Conservation (phyloP, 2,113 vertebrate genomes). For the Solea solea region DNA sequence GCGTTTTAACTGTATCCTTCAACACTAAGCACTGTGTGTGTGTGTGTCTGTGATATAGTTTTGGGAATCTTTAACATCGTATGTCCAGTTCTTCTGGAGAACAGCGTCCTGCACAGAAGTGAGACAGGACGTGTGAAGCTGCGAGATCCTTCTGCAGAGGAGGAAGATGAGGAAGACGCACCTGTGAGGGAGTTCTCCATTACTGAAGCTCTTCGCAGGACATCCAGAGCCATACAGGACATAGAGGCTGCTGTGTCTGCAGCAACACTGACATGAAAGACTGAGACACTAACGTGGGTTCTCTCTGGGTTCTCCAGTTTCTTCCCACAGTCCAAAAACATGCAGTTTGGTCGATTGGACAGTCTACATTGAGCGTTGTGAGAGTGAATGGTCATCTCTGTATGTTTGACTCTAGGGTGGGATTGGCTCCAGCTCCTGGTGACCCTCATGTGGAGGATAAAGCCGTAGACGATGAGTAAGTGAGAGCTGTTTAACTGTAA, state of each 20-base stretch:
- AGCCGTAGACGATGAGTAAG: too few relatives aligned
- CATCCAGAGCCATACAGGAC: conserved; percentile 73
- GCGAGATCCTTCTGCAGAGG: conserved; percentile 5
- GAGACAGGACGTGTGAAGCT: conserved; percentile 4
- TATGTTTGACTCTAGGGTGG: too few relatives aligned
- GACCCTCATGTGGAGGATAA: too few relatives aligned
- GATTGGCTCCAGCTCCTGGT: too few relatives aligned
- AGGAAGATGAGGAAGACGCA: conserved; percentile 19
- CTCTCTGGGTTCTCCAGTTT: too few relatives aligned
- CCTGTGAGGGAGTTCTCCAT: conserved; percentile 48
- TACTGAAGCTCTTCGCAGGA: conserved; percentile 71
- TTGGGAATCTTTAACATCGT: conserved; percentile 63
- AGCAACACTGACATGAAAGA: conserved; percentile 26
- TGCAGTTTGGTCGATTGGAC: too few relatives aligned
- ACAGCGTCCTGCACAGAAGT: conserved; percentile 42
- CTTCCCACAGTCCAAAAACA: too few relatives aligned
- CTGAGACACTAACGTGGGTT: not conserved
- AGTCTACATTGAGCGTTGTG: too few relatives aligned
- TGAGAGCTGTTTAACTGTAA: too few relatives aligned
- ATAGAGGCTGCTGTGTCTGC: conserved; percentile 72
- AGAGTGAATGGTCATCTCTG: too few relatives aligned
- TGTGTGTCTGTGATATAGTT: too few relatives aligned
- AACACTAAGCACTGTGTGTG: not conserved
- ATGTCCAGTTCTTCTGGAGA: conserved; percentile 75
- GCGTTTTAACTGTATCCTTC: conserved; percentile 82